phyloP scores from a whole-genome alignment of 1,140 invertebrate genomes.

The Sipha flava region DNA sequence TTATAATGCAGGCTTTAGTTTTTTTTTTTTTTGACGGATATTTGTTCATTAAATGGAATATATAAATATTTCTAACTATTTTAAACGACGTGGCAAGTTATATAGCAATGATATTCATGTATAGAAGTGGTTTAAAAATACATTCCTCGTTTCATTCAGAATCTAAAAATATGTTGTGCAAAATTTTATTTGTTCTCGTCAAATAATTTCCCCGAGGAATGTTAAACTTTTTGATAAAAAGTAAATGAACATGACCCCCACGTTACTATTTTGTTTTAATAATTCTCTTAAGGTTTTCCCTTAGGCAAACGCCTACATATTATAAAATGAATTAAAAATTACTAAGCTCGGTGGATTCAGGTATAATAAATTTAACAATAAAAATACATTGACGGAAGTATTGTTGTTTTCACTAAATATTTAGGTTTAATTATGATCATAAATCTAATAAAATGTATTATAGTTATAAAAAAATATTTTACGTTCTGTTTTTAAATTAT shows the following conservation, averaged over 20 bases:
- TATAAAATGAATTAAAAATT: background rate
- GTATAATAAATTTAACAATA: constrained; percentile 11
- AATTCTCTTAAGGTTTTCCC: background rate
- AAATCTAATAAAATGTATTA: no score
- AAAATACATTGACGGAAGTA: background rate
- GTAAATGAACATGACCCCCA: background rate
- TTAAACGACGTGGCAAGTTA: background rate
- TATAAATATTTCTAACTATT: no score
- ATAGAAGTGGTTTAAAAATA: background rate
- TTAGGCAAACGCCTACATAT: background rate
- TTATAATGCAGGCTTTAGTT: no score
- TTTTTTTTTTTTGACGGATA: no score
- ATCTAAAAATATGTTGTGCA: background rate
- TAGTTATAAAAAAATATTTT: no score
- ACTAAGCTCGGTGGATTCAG: background rate
- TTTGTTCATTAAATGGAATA: no score
- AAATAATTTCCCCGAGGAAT: background rate
- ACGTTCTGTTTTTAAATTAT: no score
- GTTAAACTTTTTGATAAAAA: background rate
- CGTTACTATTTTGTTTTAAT: background rate
- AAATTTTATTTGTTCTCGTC: background rate
- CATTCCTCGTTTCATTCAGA: no score
- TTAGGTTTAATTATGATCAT: background rate
- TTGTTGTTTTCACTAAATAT: background rate
- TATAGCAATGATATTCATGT: background rate